A percentile compares a stretch with the other conserved stretches of the same genome.
Evolutionary conservation across 2,888 invertebrate species (phyloP).

Genomic region (Marronus borbonicus): DNA sequence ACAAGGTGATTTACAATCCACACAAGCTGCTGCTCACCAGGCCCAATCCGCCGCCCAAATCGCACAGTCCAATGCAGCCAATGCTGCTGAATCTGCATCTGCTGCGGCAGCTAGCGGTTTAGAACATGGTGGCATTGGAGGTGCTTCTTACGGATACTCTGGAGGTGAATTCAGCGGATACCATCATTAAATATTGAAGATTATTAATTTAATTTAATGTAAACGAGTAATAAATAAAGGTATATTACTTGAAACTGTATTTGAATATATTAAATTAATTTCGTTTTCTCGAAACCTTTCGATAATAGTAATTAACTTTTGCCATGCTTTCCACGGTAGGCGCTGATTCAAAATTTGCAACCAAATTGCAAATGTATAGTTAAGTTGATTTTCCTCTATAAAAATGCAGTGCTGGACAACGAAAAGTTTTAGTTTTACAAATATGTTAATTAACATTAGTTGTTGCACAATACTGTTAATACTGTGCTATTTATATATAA

Average conservation of each 20-base stretch:
- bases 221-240: background rate
- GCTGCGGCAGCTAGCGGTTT: constrained; percentile 42
- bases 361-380: too few relatives aligned
- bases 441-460: background rate
- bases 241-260: too few relatives aligned
- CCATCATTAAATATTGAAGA: constrained; percentile 17
- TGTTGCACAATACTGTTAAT: background rate
- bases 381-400: too few relatives aligned
- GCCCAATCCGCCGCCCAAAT: constrained; percentile 81
- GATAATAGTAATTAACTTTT: too few relatives aligned
- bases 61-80: constrained; percentile 84
- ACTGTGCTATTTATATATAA: background rate
- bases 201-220: constrained; percentile 2
- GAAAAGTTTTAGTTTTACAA: background rate
- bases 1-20: constrained; percentile 83
- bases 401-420: too few relatives aligned
- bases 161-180: constrained; percentile 11
- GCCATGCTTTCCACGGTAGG: too few relatives aligned
- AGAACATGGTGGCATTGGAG: constrained; percentile 37
- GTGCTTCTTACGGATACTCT: constrained; percentile 38
- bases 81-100: constrained; percentile 71
- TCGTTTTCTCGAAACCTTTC: too few relatives aligned
- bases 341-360: too few relatives aligned
- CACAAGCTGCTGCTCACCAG: constrained; percentile 81
- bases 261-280: too few relatives aligned